A percentile compares a stretch with the other conserved stretches of the same genome.
Conservation (phyloP, 1,140 invertebrate genomes). For the Tetramorium simillimum region DNA sequence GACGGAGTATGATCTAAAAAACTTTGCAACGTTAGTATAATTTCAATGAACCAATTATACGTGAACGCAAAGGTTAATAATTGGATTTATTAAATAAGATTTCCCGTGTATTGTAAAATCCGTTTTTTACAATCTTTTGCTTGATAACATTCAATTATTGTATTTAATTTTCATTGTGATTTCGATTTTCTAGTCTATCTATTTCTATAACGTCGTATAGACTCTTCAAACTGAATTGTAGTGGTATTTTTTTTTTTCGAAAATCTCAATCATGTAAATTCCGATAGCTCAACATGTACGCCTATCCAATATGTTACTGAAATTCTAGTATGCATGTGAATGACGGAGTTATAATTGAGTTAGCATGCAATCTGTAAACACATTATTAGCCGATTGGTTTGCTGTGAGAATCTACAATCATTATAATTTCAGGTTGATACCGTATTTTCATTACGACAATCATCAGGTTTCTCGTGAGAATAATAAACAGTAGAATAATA, state of each 20-base stretch:
- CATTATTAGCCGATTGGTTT: slow-evolving; percentile 58
- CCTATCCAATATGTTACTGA: background rate
- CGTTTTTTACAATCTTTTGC: background rate
- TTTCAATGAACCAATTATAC: background rate
- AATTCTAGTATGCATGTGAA: background rate
- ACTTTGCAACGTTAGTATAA: background rate
- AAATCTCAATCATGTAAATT: background rate
- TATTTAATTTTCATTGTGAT: background rate
- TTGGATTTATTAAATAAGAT: background rate
- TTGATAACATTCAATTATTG: too few species aligned
- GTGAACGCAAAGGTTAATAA: background rate
- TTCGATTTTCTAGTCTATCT: background rate
- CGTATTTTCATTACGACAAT: slow-evolving; percentile 44
- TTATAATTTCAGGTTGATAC: background rate
- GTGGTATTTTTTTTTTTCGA: background rate
- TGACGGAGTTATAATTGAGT: background rate
- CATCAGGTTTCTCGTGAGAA: background rate
- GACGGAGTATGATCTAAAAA: background rate
- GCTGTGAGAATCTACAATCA: slow-evolving; percentile 31
- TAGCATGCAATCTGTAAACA: slow-evolving; percentile 25
- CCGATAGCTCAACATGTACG: background rate
- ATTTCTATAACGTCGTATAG: background rate
- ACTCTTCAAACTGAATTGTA: background rate
- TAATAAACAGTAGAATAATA: slow-evolving; percentile 18
- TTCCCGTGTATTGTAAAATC: background rate